phyloP scores from a whole-genome alignment of 37 sponge, comb jelly and placozoan species.

The Halisarca cf. caerulea region DNA sequence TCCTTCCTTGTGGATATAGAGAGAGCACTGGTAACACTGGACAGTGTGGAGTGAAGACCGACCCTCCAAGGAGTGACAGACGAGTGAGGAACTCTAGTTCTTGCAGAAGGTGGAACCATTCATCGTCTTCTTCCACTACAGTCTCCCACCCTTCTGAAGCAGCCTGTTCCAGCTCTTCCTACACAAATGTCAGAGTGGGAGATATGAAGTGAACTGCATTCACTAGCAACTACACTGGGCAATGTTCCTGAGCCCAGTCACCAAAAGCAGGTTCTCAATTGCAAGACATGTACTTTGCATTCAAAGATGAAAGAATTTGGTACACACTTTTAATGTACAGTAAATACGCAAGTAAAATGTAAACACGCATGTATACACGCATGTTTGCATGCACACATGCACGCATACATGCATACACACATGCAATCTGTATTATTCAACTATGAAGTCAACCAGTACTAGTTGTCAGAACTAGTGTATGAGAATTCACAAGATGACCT shows the following conservation, averaged over 20 bases:
- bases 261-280: not conserved
- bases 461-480: too few species aligned
- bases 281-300: not conserved
- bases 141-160: not conserved
- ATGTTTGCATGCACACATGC: too few species aligned
- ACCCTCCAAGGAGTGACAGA: not conserved
- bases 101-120: slow-evolving; percentile 18
- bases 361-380: too few species aligned
- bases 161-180: not conserved
- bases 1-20: not conserved
- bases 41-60: not conserved
- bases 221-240: not conserved
- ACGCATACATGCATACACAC: too few species aligned
- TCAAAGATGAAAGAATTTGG: too few species aligned
- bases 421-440: too few species aligned
- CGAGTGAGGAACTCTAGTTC: slow-evolving; percentile 26
- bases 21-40: not conserved
- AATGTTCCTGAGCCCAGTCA: not conserved
- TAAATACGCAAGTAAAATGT: too few species aligned
- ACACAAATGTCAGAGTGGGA: too few species aligned
- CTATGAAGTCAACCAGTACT: too few species aligned
- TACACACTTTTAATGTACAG: too few species aligned
- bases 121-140: not conserved
- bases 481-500: too few species aligned
- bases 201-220: too few species aligned